Evolutionary conservation across 2,888 invertebrate species (phyloP).

Genomic region (Conus canariensis): DNA sequence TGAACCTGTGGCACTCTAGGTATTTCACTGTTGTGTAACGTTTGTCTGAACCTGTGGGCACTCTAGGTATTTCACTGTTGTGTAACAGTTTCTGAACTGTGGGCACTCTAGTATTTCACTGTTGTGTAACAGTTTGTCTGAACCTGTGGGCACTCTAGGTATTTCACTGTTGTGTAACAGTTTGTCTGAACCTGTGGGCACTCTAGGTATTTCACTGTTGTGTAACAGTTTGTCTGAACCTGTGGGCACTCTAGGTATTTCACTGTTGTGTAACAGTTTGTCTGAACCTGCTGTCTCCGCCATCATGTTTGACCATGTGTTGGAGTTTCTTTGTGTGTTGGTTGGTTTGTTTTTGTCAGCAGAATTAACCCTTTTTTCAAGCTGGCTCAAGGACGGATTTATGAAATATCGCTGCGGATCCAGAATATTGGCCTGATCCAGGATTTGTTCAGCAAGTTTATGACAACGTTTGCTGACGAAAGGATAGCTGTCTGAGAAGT

Average conservation of each 20-base stretch:
- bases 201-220: slow-evolving; percentile 43
- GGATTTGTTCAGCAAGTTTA: no score
- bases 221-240: slow-evolving; percentile 20
- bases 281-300: neutral
- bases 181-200: slow-evolving; percentile 49
- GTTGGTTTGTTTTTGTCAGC: neutral
- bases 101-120: slow-evolving; percentile 47
- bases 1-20: slow-evolving; percentile 46
- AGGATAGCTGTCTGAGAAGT: no score
- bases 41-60: slow-evolving; percentile 49
- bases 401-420: no score
- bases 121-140: neutral
- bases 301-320: neutral
- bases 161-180: neutral
- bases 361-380: no score
- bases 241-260: slow-evolving; percentile 51
- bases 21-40: neutral
- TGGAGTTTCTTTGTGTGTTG: neutral
- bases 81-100: neutral
- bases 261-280: neutral
- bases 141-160: slow-evolving; percentile 52
- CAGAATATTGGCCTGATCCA: no score
- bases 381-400: no score
- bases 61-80: slow-evolving; percentile 43
- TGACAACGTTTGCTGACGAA: no score